Conservation (phyloP, 2,888 invertebrate species). For the Drosophila prolongata region DNA sequence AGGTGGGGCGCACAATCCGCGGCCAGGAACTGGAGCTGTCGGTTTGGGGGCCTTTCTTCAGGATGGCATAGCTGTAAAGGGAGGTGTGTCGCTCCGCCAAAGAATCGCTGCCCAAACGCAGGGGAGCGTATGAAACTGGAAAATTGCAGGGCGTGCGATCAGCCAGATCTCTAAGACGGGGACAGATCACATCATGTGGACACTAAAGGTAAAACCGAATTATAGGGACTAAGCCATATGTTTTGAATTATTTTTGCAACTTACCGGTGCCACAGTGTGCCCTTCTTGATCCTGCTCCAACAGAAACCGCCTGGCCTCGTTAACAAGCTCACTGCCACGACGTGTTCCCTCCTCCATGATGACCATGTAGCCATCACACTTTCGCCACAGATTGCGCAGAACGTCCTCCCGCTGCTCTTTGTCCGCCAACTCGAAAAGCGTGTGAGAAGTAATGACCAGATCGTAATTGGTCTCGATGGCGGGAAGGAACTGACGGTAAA, state of each 20-base stretch:
- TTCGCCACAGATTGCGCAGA: conserved; percentile 93
- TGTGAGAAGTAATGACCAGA: conserved; percentile 92
- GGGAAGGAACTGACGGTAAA: conserved; percentile 93
- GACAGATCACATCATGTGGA: conserved; percentile 92
- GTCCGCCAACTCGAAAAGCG: conserved; percentile 91
- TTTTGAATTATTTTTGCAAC: conserved; percentile 54
- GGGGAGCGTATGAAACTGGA: conserved; percentile 87
- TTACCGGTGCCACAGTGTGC: conserved; percentile 91
- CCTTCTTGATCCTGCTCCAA: conserved; percentile 85
- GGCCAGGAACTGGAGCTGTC: conserved; percentile 89
- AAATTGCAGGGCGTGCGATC: conserved; percentile 92
- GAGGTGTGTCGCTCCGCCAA: conserved; percentile 85
- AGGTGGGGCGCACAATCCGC: conserved; percentile 89
- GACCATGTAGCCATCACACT: conserved; percentile 92
- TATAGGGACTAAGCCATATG: neutral
- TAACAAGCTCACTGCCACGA: conserved; percentile 91
- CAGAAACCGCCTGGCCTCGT: conserved; percentile 94
- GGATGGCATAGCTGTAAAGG: conserved; percentile 91
- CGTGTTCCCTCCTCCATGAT: conserved; percentile 93
- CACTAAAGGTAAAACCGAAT: conserved; percentile 86
- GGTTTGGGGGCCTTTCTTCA: conserved; percentile 89
- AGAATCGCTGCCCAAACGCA: conserved; percentile 85
- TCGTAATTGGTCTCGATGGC: conserved; percentile 89
- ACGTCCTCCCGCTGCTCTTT: conserved; percentile 88
- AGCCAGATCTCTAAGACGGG: conserved; percentile 85